A percentile compares a stretch with the other conserved stretches of the same genome.
These are phyloP conservation scores for Syrista parreyssii DNA, from an alignment of 2,888 invertebrate species.

Conservation along the genomic window DNA sequence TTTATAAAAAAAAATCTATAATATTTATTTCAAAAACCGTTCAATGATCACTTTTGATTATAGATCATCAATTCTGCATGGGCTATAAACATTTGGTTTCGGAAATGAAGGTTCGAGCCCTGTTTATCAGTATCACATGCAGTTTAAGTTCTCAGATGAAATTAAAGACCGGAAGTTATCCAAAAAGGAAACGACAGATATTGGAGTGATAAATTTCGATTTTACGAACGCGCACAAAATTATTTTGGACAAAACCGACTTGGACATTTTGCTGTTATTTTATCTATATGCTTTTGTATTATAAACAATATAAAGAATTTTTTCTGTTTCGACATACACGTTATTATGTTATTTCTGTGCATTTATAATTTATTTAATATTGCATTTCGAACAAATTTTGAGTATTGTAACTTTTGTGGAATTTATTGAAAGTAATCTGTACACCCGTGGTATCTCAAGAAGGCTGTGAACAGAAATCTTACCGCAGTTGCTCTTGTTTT, in stretches of 20 bases:
- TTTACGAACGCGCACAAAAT: background rate
- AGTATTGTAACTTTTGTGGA: background rate
- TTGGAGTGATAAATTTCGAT: background rate
- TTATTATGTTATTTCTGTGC: background rate
- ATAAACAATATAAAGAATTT: background rate
- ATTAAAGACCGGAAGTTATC: background rate
- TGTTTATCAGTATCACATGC: background rate
- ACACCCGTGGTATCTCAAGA: conserved; percentile 15
- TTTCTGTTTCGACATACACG: background rate
- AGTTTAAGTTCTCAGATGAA: background rate
- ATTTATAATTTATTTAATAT: background rate
- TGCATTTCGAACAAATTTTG: background rate
- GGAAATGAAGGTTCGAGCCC: background rate
- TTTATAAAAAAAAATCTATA: background rate
- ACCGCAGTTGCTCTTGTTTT: conserved; percentile 28
- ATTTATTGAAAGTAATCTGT: background rate
- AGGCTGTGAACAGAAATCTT: conserved; percentile 19
- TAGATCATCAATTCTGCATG: background rate
- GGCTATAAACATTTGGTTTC: background rate
- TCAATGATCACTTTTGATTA: background rate
- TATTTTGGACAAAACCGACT: background rate
- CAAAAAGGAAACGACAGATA: background rate
- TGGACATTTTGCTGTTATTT: background rate
- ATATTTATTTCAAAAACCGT: background rate
- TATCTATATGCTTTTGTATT: background rate